These are phyloP conservation scores for Phyllostomus hastatus DNA, from an alignment of 2,113 vertebrate species.

Conservation along the genomic window DNA sequence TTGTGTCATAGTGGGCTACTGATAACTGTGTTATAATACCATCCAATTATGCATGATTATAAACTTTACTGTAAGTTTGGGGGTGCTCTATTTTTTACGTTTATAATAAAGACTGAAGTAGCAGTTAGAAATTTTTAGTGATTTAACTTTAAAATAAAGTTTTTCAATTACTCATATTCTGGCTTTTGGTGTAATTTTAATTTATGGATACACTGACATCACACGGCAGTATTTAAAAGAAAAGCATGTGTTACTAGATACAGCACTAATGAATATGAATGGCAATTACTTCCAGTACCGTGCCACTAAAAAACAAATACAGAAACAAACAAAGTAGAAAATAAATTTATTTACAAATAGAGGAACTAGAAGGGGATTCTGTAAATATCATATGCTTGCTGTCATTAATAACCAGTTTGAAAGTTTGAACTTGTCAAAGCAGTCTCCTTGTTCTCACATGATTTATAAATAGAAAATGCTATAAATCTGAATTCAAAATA, in stretches of 20 bases:
- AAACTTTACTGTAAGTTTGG: background rate
- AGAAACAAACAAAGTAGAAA: conserved; percentile 12
- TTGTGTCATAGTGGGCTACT: background rate
- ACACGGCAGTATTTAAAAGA: background rate
- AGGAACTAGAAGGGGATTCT: background rate
- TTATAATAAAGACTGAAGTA: background rate
- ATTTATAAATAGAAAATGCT: background rate
- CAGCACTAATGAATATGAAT: background rate
- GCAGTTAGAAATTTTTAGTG: background rate
- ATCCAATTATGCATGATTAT: background rate
- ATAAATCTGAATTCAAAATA: background rate
- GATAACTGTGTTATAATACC: background rate
- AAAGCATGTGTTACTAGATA: conserved; percentile 8
- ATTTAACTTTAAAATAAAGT: background rate
- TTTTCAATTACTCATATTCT: conserved; percentile 29
- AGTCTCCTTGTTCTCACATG: background rate
- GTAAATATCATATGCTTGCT: background rate
- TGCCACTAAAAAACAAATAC: background rate
- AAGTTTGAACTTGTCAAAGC: background rate
- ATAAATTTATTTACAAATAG: conserved; percentile 6
- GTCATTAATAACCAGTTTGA: background rate
- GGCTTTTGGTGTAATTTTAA: background rate
- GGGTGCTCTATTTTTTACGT: background rate
- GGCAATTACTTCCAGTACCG: background rate
- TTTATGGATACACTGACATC: background rate